Conservation (phyloP, 2,797 vertebrate species). For the Rhynchonycteris naso region DNA sequence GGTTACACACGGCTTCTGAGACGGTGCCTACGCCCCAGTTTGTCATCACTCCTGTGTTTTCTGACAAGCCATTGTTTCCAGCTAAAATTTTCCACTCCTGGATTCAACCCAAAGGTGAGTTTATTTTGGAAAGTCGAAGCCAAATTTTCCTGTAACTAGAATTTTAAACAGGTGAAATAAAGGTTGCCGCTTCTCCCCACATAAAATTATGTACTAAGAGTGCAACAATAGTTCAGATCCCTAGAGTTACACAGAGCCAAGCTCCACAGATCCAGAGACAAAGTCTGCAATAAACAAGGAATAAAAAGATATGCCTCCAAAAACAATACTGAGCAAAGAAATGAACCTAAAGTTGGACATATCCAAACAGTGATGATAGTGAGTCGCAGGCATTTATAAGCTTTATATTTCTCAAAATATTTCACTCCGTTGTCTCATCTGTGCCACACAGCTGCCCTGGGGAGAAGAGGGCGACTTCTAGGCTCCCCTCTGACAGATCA, state of each 20-base stretch:
- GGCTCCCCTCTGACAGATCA: background rate
- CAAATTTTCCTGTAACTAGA: slow-evolving; percentile 65
- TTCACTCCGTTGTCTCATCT: background rate
- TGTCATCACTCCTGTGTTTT: slow-evolving; percentile 45
- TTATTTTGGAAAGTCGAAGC: slow-evolving; percentile 76
- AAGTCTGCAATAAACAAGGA: background rate
- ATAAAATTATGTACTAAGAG: slow-evolving; percentile 34
- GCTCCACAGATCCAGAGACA: background rate
- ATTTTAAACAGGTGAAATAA: slow-evolving; percentile 75
- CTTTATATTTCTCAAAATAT: slow-evolving; percentile 32
- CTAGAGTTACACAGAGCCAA: background rate
- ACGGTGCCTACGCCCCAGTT: background rate
- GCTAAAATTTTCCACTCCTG: slow-evolving; percentile 79
- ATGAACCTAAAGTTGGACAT: background rate
- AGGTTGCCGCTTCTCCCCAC: slow-evolving; percentile 41
- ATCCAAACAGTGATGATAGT: background rate
- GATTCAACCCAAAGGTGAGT: slow-evolving; percentile 77
- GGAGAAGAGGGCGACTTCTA: background rate
- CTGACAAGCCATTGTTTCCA: slow-evolving; percentile 62
- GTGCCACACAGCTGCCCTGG: background rate
- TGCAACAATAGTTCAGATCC: background rate
- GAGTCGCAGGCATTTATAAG: background rate
- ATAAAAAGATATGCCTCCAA: background rate
- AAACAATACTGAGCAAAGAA: background rate
- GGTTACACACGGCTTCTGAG: background rate